Base-by-base conservation (phyloP, 30 jellyfish, hydroid and myxozoan genomes). In the Pseudorhiza aurosa region DNA sequence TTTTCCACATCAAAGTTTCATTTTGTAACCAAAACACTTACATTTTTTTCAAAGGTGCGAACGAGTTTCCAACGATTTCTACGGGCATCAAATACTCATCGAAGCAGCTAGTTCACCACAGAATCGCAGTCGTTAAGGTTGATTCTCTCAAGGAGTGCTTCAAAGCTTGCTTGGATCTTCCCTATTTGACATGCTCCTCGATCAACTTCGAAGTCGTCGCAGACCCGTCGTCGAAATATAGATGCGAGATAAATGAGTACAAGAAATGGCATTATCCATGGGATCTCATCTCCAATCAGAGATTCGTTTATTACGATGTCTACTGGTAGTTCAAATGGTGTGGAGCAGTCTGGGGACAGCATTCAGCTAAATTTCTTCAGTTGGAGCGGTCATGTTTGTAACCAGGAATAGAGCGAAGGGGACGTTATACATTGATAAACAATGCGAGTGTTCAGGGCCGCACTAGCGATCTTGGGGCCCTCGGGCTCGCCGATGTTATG, bases 151-250 rank as follows among this genome's bases (percentile, higher is more conserved):
- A 64, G 17, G 58, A 33, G 12, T 64, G 77, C 35, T 39, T 64
- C 24, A 37, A 64, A 18, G 30, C 15, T 0, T 64, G 77, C 35
- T 18, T 64, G 11, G 12, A 32, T 4, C 3, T 33, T 7, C 77
- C 77, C 17, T 64, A 19, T 32, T 35, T 64, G 10, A n/a, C 59
- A 5, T 64, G 77, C 77, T 64, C 77, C 2, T 64, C 77, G 18
- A 30, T 64, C 58, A 64, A 64, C 21, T 64, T 29, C 31, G 60
- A 33, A 11, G 11, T 5, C 32, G 12, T 1, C 17, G 8, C 19
- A 17, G 35, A 31, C 10, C 7, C 6, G n/a, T n/a, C 35, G 30
- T 15, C 19, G 26, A 14, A 21, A 4, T 59, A 64, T 33, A 11
- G 37, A 19, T 64, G 77, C 14, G 59, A 64, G 15, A 35, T 64